phyloP scores from a whole-genome alignment of 2,797 vertebrate genomes.

The Phoeniculus purpureus region DNA sequence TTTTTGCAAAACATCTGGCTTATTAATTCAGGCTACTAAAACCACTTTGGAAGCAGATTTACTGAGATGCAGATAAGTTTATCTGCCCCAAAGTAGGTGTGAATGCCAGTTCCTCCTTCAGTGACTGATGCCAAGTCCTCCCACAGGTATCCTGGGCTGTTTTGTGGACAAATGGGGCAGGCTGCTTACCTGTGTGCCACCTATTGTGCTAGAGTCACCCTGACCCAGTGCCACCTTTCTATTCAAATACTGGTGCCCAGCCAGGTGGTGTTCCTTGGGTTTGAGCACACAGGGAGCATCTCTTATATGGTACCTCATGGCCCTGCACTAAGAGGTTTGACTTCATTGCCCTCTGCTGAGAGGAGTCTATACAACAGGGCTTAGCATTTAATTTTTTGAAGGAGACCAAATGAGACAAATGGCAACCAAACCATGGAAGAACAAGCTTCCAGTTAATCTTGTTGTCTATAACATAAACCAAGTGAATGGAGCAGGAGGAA shows the following conservation, averaged over 20 bases:
- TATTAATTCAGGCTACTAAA: slow-evolving; percentile 6
- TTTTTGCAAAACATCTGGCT: slow-evolving; percentile 1
- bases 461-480: not conserved
- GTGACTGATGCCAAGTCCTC: slow-evolving; percentile 12
- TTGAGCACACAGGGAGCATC: not conserved
- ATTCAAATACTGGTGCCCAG: not conserved
- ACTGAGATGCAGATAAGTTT: slow-evolving; percentile 27
- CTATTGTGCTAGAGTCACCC: slow-evolving; percentile 50
- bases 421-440: not conserved
- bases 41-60: slow-evolving; percentile 23
- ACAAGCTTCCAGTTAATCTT: not conserved
- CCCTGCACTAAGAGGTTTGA: not conserved
- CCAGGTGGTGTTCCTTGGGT: slow-evolving; percentile 19
- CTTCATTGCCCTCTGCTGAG: slow-evolving; percentile 63
- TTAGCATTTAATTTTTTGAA: not conserved
- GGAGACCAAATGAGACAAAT: not conserved
- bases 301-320: not conserved
- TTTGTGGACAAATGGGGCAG: not conserved
- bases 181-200: slow-evolving; percentile 39
- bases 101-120: slow-evolving; percentile 28
- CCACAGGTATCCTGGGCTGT: not conserved
- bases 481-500: not conserved
- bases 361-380: slow-evolving; percentile 20
- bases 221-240: slow-evolving; percentile 50
- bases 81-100: slow-evolving; percentile 37